phyloP scores from a whole-genome alignment of 2,888 invertebrate species.

The Balanococcus diminutus region DNA sequence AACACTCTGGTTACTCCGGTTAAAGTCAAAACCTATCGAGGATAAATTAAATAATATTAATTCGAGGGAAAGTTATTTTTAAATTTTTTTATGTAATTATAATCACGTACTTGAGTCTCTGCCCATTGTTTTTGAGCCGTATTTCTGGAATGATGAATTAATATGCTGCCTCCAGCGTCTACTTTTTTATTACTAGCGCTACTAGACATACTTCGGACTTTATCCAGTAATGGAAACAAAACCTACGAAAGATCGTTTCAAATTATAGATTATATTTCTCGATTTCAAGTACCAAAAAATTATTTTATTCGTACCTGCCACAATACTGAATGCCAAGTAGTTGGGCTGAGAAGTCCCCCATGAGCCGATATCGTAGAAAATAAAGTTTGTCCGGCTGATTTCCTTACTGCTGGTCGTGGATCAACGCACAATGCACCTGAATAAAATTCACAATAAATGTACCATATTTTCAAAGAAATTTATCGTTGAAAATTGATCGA shows the following conservation, averaged over 20 bases:
- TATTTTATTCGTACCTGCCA: slow-evolving; percentile 74
- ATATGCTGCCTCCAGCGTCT: slow-evolving; percentile 88
- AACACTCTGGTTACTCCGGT: slow-evolving; percentile 93
- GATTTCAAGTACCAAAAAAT: background rate
- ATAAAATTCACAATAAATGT: background rate
- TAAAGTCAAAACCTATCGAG: slow-evolving; percentile 74
- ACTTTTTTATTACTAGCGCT: slow-evolving; percentile 71
- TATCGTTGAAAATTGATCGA: background rate
- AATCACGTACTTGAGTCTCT: slow-evolving; percentile 79
- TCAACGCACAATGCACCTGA: slow-evolving; percentile 91
- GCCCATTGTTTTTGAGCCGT: slow-evolving; percentile 99
- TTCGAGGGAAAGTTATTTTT: too few species aligned
- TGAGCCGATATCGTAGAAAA: slow-evolving; percentile 98
- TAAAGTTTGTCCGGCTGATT: slow-evolving; percentile 95
- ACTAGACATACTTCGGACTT: slow-evolving; percentile 73
- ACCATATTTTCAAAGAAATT: background rate
- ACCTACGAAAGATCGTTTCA: slow-evolving; percentile 65
- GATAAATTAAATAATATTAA: background rate
- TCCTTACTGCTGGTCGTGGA: slow-evolving; percentile 91
- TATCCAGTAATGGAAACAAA: slow-evolving; percentile 83
- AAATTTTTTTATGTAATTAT: background rate
- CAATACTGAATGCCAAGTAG: slow-evolving; percentile 92
- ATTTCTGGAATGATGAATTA: slow-evolving; percentile 97
- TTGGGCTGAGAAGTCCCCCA: slow-evolving; percentile 82
- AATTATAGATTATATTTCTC: background rate